These are phyloP conservation scores for Cecidostiba fungosa DNA, from an alignment of 2,888 invertebrate genomes.

Conservation along the genomic window DNA sequence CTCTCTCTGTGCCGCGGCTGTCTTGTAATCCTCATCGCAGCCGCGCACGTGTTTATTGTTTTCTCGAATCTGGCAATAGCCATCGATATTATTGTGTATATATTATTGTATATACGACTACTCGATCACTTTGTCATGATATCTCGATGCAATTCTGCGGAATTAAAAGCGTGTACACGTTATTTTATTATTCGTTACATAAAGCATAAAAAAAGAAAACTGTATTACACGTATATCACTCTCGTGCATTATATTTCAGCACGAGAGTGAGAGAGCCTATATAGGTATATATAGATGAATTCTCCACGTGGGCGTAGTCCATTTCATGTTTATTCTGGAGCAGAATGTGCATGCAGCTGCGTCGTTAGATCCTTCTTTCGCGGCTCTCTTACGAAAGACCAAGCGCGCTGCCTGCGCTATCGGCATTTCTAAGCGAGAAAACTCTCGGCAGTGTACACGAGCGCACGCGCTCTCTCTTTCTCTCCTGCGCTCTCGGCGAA, in stretches of 20 bases:
- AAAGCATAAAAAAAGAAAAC: no score
- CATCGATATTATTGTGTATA: not conserved
- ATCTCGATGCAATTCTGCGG: not conserved
- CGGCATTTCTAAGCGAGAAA: constrained; percentile 62
- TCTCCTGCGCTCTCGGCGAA: constrained; percentile 59
- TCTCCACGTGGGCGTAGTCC: constrained; percentile 60
- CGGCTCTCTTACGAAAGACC: constrained; percentile 58
- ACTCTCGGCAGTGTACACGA: constrained; percentile 32
- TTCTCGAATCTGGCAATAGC: constrained; percentile 9
- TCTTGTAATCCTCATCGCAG: constrained; percentile 40
- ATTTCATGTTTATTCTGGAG: constrained; percentile 57
- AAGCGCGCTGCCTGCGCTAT: constrained; percentile 41
- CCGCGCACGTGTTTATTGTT: not conserved
- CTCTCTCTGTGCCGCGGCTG: not conserved
- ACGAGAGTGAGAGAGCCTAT: no score
- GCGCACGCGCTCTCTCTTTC: constrained; percentile 35
- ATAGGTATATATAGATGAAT: constrained; percentile 18
- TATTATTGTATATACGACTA: no score
- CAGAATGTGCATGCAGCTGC: constrained; percentile 58
- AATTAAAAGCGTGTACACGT: not conserved
- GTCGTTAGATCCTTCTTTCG: constrained; percentile 58
- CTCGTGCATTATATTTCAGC: no score
- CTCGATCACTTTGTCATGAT: not conserved
- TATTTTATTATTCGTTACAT: no score
- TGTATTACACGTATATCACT: no score